Conservation (phyloP, 2,113 vertebrate species). For the Origma solitaria region DNA sequence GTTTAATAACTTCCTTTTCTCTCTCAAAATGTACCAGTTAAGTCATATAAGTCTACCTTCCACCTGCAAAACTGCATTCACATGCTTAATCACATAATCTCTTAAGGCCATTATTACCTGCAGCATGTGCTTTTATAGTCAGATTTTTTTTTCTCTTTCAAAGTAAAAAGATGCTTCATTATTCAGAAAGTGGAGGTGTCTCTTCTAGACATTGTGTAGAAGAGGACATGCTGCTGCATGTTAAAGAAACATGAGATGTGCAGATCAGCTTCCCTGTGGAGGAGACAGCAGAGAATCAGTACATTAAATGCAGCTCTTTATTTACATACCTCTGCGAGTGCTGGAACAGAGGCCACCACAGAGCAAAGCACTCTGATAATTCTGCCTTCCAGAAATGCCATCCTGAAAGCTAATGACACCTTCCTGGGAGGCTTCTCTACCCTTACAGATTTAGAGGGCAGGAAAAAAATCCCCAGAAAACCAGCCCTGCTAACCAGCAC, state of each 20-base stretch:
- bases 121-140: not conserved
- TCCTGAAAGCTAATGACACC: not conserved
- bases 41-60: not conserved
- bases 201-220: not conserved
- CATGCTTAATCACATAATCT: not conserved
- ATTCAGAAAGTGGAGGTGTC: not conserved
- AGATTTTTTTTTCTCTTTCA: not conserved
- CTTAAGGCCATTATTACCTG: not conserved
- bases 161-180: not conserved
- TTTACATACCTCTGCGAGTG: not conserved
- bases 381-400: not conserved
- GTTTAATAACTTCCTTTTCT: not conserved
- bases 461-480: not conserved
- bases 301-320: not conserved
- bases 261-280: not conserved
- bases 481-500: not conserved
- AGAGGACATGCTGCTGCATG: not conserved
- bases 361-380: not conserved
- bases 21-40: not conserved
- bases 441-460: not conserved
- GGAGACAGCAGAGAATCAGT: not conserved
- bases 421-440: not conserved
- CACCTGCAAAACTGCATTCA: not conserved
- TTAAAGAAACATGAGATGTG: constrained; percentile 3
- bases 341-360: not conserved